Conservation (phyloP, 2,888 invertebrate species). For the Drosophila algonquin region DNA sequence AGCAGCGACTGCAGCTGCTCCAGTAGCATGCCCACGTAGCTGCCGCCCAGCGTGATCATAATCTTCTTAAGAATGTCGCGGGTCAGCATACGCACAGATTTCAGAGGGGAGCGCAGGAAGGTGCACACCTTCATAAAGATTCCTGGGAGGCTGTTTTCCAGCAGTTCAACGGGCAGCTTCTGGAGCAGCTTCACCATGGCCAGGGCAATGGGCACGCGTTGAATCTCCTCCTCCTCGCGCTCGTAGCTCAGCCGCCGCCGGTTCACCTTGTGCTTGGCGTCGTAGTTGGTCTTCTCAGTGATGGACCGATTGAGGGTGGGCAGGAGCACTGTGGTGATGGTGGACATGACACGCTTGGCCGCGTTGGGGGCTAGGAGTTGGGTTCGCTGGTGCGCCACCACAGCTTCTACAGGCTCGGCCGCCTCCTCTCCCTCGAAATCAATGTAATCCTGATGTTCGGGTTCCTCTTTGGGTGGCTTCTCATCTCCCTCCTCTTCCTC, state of each 20-base stretch:
- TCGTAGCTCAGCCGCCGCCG: constrained; percentile 88
- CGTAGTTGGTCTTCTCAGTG: constrained; percentile 88
- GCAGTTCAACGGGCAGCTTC: constrained; percentile 90
- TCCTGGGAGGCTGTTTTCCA: constrained; percentile 91
- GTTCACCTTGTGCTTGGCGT: constrained; percentile 91
- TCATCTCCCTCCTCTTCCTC: constrained; percentile 33
- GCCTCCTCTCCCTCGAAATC: constrained; percentile 45
- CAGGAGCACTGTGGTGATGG: constrained; percentile 89
- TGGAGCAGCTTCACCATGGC: constrained; percentile 96
- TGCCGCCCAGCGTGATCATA: constrained; percentile 92
- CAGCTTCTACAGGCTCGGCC: background rate
- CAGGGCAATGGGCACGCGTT: constrained; percentile 95
- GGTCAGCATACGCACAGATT: constrained; percentile 92
- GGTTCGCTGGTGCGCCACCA: constrained; percentile 34
- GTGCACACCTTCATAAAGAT: constrained; percentile 95
- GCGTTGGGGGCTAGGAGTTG: constrained; percentile 87
- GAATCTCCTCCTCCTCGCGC: constrained; percentile 95
- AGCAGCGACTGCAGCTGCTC: constrained; percentile 92
- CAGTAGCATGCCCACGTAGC: constrained; percentile 90
- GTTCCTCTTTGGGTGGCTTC: constrained; percentile 64
- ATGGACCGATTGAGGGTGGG: constrained; percentile 91
- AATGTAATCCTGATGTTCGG: constrained; percentile 6
- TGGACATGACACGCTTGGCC: constrained; percentile 90
- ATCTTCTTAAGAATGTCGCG: constrained; percentile 97
- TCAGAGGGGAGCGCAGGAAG: constrained; percentile 94